phyloP scores from a whole-genome alignment of 2,888 invertebrate genomes.

The Polymixis flavicincta region DNA sequence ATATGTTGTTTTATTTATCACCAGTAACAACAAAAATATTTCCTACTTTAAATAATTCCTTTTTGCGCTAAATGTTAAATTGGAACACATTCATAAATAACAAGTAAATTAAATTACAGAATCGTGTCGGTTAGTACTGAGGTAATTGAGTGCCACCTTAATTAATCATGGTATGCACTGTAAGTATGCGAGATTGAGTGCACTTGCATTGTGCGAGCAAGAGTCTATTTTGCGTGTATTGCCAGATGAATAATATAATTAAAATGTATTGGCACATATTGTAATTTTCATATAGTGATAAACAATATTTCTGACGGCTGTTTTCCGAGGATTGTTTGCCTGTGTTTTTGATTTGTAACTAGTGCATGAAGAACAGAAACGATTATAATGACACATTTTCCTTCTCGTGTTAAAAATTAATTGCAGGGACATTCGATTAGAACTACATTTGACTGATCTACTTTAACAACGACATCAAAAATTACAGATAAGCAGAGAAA shows the following conservation, averaged over 20 bases:
- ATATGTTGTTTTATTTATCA: conserved; percentile 8
- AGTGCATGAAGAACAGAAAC: background rate
- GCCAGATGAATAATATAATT: background rate
- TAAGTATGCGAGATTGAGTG: conserved; percentile 47
- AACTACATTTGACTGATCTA: background rate
- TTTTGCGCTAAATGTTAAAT: conserved; percentile 40
- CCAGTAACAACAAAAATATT: background rate
- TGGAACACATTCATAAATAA: conserved; percentile 61
- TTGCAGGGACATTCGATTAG: background rate
- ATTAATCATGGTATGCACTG: conserved; percentile 65
- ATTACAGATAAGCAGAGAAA: background rate
- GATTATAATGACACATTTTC: background rate
- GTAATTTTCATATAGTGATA: background rate
- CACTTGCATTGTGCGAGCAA: conserved; percentile 45
- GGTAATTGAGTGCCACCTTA: conserved; percentile 67
- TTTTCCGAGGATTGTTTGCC: background rate
- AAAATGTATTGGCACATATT: background rate
- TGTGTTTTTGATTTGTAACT: background rate
- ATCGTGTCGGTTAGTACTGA: conserved; percentile 62
- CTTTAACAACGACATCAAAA: background rate
- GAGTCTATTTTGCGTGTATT: background rate
- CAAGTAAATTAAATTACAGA: conserved; percentile 67
- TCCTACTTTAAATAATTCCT: conserved; percentile 18
- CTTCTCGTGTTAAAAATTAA: background rate
- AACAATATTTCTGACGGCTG: background rate